Evolutionary conservation across 2,113 vertebrate species (phyloP).

Genomic region (Phylloscopus trochiloides): DNA sequence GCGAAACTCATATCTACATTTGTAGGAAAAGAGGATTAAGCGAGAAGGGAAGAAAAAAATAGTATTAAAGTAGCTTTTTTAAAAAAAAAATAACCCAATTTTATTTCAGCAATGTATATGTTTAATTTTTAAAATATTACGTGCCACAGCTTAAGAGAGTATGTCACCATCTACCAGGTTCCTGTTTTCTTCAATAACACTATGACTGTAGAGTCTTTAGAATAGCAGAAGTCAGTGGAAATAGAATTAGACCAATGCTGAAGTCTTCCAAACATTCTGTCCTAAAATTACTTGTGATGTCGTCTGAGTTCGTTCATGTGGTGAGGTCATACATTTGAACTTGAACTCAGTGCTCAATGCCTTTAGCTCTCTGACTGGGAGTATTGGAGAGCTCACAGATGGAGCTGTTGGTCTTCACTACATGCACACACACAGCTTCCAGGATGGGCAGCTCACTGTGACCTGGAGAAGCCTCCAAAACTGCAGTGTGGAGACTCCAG

Average conservation of each 20-base stretch:
- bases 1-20: background rate
- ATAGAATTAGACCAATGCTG: background rate
- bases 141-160: background rate
- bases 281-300: background rate
- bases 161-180: background rate
- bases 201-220: background rate
- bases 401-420: background rate
- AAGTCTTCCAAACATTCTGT: conserved; percentile 12
- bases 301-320: background rate
- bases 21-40: background rate
- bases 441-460: background rate
- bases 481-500: background rate
- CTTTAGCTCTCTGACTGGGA: background rate
- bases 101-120: background rate
- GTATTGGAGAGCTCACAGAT: background rate
- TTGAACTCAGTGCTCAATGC: background rate
- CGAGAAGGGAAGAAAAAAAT: background rate
- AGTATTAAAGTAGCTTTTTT: background rate
- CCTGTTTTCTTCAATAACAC: background rate
- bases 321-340: background rate
- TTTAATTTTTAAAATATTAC: background rate
- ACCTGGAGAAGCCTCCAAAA: background rate
- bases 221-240: background rate
- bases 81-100: background rate
- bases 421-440: background rate